A percentile compares a stretch with the other conserved stretches of the same genome.
Evolutionary conservation across 2,797 vertebrate species (phyloP).

Genomic region (Ctenopoma multispine): DNA sequence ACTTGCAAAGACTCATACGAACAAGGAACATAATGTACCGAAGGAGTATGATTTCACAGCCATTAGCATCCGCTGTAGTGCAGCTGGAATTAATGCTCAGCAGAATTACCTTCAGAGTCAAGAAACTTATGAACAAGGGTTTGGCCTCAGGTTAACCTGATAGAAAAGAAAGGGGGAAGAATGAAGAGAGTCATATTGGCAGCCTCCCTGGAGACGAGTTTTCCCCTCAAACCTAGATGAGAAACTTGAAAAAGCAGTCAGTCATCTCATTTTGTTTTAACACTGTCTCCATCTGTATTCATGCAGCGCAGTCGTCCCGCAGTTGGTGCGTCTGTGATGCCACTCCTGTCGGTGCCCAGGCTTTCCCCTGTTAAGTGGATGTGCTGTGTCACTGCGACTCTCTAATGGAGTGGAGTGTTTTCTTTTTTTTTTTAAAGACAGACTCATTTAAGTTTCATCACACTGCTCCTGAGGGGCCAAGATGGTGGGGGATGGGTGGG

Average conservation of each 20-base stretch:
- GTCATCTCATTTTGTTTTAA: slow-evolving; percentile 50
- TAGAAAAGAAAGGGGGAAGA: not conserved
- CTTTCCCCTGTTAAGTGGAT: slow-evolving; percentile 34
- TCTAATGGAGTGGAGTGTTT: slow-evolving; percentile 30
- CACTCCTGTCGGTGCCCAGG: slow-evolving; percentile 25
- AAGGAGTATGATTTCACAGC: slow-evolving; percentile 11
- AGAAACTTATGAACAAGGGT: slow-evolving; percentile 28
- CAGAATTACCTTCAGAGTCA: slow-evolving; percentile 23
- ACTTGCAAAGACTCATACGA: slow-evolving; percentile 12
- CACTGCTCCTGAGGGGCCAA: slow-evolving; percentile 29
- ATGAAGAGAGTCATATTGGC: slow-evolving; percentile 29
- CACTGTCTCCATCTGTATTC: slow-evolving; percentile 42
- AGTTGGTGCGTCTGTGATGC: slow-evolving; percentile 20
- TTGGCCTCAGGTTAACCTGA: slow-evolving; percentile 31
- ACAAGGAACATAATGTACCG: slow-evolving; percentile 26
- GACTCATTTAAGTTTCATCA: slow-evolving; percentile 60
- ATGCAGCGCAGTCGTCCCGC: slow-evolving; percentile 21
- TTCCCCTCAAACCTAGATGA: slow-evolving; percentile 48
- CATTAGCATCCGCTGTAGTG: slow-evolving; percentile 35
- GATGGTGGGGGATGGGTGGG: not conserved
- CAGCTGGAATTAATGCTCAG: slow-evolving; percentile 36
- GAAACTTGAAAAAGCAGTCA: slow-evolving; percentile 53
- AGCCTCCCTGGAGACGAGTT: slow-evolving; percentile 35
- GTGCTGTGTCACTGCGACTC: slow-evolving; percentile 41
- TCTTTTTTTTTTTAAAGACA: slow-evolving; percentile 15